phyloP scores from a whole-genome alignment of 2,888 invertebrate species.

The Leptopilina drosophilae region DNA sequence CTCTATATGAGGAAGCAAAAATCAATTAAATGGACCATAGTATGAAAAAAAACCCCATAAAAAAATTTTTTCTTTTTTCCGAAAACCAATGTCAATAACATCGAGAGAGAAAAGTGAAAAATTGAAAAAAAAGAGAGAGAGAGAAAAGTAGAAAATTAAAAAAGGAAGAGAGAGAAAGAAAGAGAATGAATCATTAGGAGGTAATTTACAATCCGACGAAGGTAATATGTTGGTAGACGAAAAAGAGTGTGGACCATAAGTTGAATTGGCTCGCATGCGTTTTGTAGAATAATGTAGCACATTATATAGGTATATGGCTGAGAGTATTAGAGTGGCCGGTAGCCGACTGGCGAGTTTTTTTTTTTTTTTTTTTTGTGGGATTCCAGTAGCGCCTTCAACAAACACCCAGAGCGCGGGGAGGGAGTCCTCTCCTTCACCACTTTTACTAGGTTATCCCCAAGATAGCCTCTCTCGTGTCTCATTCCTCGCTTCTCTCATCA shows the following conservation, averaged over 20 bases:
- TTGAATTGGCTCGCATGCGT: constrained; percentile 61
- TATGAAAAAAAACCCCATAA: no score
- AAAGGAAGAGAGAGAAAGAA: background rate
- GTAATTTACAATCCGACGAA: constrained; percentile 32
- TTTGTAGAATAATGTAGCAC: constrained; percentile 69
- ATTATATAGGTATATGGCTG: constrained; percentile 57
- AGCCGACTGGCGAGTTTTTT: constrained; percentile 71
- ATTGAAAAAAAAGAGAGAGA: background rate
- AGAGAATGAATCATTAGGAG: constrained; percentile 17
- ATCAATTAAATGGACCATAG: no score
- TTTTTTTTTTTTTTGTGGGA: constrained; percentile 64
- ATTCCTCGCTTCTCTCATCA: constrained; percentile 61
- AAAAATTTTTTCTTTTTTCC: no score
- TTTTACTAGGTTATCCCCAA: constrained; percentile 69
- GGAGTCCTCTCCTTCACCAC: constrained; percentile 61
- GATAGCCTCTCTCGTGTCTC: constrained; percentile 63
- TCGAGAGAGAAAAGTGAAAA: no score
- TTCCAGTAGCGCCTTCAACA: constrained; percentile 75
- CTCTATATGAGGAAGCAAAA: no score
- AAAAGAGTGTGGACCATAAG: constrained; percentile 45
- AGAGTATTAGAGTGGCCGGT: constrained; percentile 71
- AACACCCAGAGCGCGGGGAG: constrained; percentile 61
- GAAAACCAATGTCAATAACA: background rate
- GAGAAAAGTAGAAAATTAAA: background rate
- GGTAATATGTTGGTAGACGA: constrained; percentile 39